Conservation (phyloP, 2,797 vertebrate genomes). For the Smutsia temminckii region DNA sequence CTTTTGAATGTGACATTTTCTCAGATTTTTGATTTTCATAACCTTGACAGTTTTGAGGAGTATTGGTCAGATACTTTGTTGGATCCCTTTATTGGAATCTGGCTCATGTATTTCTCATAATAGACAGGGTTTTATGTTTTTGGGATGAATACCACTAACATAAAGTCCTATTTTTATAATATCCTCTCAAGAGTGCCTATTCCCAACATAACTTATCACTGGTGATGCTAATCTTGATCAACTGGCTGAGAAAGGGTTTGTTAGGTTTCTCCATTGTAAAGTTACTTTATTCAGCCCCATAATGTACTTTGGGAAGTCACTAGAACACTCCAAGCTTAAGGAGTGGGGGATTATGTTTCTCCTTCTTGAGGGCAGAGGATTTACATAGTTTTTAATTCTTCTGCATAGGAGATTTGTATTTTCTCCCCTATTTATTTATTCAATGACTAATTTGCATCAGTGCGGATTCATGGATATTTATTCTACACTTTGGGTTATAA, state of each 20-base stretch:
- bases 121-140: background rate
- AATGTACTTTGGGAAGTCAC: background rate
- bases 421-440: background rate
- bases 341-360: background rate
- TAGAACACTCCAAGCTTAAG: background rate
- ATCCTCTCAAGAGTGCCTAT: background rate
- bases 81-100: background rate
- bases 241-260: background rate
- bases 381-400: background rate
- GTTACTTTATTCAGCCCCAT: background rate
- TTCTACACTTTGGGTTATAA: background rate
- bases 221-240: background rate
- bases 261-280: background rate
- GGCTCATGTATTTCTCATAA: background rate
- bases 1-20: background rate
- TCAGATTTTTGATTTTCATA: background rate
- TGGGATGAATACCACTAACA: background rate
- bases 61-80: background rate
- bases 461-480: background rate
- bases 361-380: background rate
- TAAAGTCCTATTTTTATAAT: background rate
- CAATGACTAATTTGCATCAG: background rate
- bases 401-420: background rate
- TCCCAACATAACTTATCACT: background rate
- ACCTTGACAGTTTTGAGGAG: background rate